A percentile compares a stretch with the other conserved stretches of the same genome.
Evolutionary conservation across 2,113 vertebrate species (phyloP).

Genomic region (Oenanthe oenanthe): DNA sequence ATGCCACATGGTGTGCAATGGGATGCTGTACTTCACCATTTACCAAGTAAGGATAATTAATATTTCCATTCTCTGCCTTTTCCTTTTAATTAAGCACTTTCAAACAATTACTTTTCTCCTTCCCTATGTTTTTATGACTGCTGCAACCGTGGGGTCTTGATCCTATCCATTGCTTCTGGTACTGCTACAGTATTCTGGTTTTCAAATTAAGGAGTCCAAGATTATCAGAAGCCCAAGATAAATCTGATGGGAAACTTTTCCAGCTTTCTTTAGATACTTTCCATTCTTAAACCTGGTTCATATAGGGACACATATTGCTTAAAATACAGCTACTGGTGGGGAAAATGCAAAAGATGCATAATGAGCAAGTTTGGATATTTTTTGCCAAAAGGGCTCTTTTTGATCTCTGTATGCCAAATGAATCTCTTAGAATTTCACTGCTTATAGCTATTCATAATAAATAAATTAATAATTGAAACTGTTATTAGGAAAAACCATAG

Average conservation of each 20-base stretch:
- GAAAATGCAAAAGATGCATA: neutral
- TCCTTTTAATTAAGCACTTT: neutral
- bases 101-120: neutral
- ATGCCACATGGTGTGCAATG: neutral
- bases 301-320: neutral
- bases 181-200: neutral
- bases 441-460: slow-evolving; percentile 26
- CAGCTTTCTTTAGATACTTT: neutral
- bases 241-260: neutral
- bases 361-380: neutral
- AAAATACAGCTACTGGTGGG: neutral
- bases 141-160: neutral
- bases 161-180: neutral
- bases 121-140: neutral
- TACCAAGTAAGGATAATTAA: neutral
- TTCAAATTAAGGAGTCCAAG: neutral
- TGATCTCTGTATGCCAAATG: slow-evolving; percentile 29
- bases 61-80: neutral
- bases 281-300: neutral
- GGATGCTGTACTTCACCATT: neutral
- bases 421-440: slow-evolving; percentile 5
- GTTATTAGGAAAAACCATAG: neutral
- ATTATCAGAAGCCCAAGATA: neutral
- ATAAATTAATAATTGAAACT: slow-evolving; percentile 46
- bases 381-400: slow-evolving; percentile 21